Base-by-base conservation (phyloP, 2,797 vertebrate species). In the Alosa sapidissima region DNA sequence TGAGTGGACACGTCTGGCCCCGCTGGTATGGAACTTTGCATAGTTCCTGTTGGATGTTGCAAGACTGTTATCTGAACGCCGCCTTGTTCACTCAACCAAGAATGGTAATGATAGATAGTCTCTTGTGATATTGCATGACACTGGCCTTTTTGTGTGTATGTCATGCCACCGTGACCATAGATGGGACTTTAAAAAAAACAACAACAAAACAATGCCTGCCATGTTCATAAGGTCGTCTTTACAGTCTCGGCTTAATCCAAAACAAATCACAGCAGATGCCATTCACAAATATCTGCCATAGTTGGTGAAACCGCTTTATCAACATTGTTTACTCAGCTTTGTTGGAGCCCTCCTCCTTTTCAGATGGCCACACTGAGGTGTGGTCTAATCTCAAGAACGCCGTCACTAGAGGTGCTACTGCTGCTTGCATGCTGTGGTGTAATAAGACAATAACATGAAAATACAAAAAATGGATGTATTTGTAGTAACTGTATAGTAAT, bases 11-110 rank as follows among this genome's bases (percentile, higher is more conserved):
- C 7, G 36, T 36, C 72, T 78, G 72, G 72, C 21, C 41, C 16
- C 0, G 41, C 72, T 19, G 24, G 8, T 14, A 21, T 47, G 68
- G 41, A 13, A 14, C 33, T 41, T 78, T 78, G 72, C 41, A 78
- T 78, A 78, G 72, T 78, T 78, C 41, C 41, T n/a, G 41, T 47
- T 78, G 41, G 36, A 78, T n/a, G 41, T 78, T 78, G 72, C 45
- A 19, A 7, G 72, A 9, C 36, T 72, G 68, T 75, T 78, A 45
- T 78, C 72, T 78, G 41, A 45, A 19, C 5, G 0, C 14, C 9
- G 19, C 36, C 14, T 19, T 6, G 16, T 47, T 21, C 19, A 75
- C 33, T 16, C 14, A 1, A 75, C 33, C 68, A 75, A 36, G 72
- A 45, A 45, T 19, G 72, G 36, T 78, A 78, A 21, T 16, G 41